Conservation (phyloP, 2,888 invertebrate species). For the Oligia fasciuncula region DNA sequence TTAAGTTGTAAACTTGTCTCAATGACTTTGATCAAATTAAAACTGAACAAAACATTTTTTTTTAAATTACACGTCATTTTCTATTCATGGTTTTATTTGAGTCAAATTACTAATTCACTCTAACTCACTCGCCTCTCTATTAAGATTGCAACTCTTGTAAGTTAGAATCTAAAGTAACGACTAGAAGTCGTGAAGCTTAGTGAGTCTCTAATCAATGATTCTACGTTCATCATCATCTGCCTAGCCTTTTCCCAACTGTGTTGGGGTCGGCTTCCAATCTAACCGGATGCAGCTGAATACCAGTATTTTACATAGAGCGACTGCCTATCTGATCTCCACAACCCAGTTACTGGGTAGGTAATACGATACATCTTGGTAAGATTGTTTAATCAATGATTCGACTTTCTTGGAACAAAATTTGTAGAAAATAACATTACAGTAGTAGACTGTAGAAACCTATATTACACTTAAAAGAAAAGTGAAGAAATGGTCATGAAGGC, state of each 20-base stretch:
- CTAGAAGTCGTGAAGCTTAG: background rate
- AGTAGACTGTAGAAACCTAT: background rate
- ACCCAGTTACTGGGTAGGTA: too few relatives aligned
- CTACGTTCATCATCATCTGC: too few relatives aligned
- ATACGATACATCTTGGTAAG: too few relatives aligned
- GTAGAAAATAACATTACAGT: background rate
- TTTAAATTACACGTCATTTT: background rate
- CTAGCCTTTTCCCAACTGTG: too few relatives aligned
- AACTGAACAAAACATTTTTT: background rate
- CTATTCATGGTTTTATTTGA: background rate
- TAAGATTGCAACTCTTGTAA: background rate
- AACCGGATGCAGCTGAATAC: too few relatives aligned
- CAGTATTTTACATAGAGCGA: too few relatives aligned
- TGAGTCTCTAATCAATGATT: background rate
- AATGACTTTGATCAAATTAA: background rate
- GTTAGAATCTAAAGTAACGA: background rate
- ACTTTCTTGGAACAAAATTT: background rate
- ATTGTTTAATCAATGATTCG: too few relatives aligned
- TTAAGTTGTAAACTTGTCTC: too few relatives aligned
- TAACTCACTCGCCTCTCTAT: too few relatives aligned
- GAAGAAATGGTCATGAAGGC: background rate
- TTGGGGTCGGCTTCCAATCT: too few relatives aligned
- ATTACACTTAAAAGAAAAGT: background rate
- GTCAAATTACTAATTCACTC: background rate
- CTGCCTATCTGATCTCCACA: too few relatives aligned